Conservation (phyloP, 2,797 vertebrate species). For the Halcyon chelicuti region DNA sequence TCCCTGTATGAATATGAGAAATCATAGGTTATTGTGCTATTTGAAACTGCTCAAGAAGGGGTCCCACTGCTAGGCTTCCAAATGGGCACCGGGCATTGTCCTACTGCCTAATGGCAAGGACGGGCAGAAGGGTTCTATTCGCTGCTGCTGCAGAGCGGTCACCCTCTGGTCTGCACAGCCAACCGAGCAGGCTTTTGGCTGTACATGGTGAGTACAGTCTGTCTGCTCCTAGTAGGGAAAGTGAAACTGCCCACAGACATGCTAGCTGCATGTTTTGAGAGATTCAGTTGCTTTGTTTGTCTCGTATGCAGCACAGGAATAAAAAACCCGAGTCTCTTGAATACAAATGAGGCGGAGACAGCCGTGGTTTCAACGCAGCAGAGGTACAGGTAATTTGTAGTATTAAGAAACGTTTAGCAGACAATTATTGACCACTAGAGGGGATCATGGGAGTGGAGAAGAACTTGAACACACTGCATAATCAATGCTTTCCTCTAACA, state of each 20-base stretch:
- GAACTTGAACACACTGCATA: not conserved
- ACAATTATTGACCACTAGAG: conserved; percentile 51
- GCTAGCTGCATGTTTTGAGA: not conserved
- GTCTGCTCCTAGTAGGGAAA: not conserved
- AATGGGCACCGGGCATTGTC: not conserved
- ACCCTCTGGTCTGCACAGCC: not conserved
- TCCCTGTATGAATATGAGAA: not conserved
- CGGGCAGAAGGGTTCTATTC: not conserved
- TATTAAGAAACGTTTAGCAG: not conserved
- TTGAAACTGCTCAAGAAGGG: not conserved
- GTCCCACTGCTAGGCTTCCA: not conserved
- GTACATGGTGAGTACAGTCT: rapidly evolving
- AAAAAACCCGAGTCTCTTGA: not conserved
- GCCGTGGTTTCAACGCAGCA: not conserved
- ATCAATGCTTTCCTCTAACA: not conserved
- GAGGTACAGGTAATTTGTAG: not conserved
- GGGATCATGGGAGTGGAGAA: conserved; percentile 34
- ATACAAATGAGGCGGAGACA: not conserved
- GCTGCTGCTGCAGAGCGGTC: not conserved
- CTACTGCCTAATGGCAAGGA: not conserved
- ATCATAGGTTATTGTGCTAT: rapidly evolving
- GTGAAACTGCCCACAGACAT: not conserved
- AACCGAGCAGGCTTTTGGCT: not conserved
- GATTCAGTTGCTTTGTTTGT: not conserved
- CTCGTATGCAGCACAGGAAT: not conserved